Evolutionary conservation across 1,140 invertebrate species (phyloP), one percentile per base, ranked within the genome.

Genomic region (Trichonephila clavata): DNA sequence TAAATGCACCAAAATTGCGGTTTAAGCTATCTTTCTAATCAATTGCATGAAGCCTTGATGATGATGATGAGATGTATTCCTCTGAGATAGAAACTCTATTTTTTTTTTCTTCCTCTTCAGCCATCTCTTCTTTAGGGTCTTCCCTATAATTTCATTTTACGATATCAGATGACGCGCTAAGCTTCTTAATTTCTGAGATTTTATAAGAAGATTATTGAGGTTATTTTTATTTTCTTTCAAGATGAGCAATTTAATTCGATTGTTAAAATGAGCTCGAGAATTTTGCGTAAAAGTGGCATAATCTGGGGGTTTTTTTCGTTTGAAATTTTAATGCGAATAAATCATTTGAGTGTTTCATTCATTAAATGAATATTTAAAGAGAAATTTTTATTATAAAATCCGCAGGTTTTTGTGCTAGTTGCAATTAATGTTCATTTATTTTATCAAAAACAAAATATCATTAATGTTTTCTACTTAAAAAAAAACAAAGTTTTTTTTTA

Each of bases 21-120:
- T 93, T 93, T 93, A 93, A 93, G 92, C 86, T 81, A 93, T 93
- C 92, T 93, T 86, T 81, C 83, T 93, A 93, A 93, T 93, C 92
- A 93, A 93, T 93, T 93, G 92, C 84, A 84, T 32, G 68, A 57
- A 60, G 71, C 61, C 86, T 61, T 93, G 86, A 93, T 93, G 92
- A 93, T 93, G 92, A 93, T 93, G 92, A 93, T 87, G 92, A 88
- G 92, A 93, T 80, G 84, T 80, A 60, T 80, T 80, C 50, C 59
- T 71, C 20, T 2, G 27, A 21, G 63, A 88, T 80, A 50, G 21
- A 21, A 27, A 39, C 4, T n/a, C 21, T n/a, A 27, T 4, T 87
- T 80, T 87, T 88, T 93, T 93, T 80, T 63, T 59, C 32, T 57
- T 16, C 43, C 24, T 59, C 18, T 39, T 39, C 61, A 83, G 20